Evolutionary conservation across 2,113 vertebrate genomes (phyloP), one percentile per base, ranked within the genome.

Genomic region (Myotis yumanensis): DNA sequence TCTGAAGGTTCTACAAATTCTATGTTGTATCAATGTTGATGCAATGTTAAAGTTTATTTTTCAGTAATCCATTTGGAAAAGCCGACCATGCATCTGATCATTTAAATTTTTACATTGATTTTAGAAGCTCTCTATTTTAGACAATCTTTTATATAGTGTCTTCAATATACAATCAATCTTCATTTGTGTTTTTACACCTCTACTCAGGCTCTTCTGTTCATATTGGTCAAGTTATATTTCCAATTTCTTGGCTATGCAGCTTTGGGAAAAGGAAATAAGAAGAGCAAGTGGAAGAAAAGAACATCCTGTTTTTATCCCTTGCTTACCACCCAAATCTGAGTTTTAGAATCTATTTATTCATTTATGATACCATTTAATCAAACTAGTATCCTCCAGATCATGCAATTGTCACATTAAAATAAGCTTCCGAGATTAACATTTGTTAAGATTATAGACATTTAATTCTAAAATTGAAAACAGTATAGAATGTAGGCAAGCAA

Each of bases 161-260:
- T 43, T 88, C 66, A 84, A 12, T 59, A 52, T 46, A 68, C 43
- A 93, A 66, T 87, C 5, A 57, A 43, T 46, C 11, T 93, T 86
- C 5, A 9, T n/a, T 77, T 62, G 17, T 90, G 59, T 7, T 79
- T 95, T 90, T 72, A 22, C 12, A 51, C n/a, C 25, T 88, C 20
- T 87, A 17, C 10, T 54, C 22, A 71, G 23, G n/a, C 3, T 79
- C 51, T 83, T n/a, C 3, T 77, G 2, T 81, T 81, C 35, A 89
- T 64, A 43, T 77, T 54, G n/a, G n/a, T 48, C 68, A 94, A 69
- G n/a, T 69, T 92, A 69, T 23, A 86, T 84, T 73, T 76, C n/a
- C 14, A 77, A 40, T 11, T 84, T 75, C n/a, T 64, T 72, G 2
- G 64, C 23, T 57, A 9, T 68, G n/a, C 35, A 77, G 9, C 22